Percentiles rank a stretch among this genome's conserved stretches.
Evolutionary conservation across 2,888 invertebrate species (phyloP).

Genomic region (Heteromurus nitidus): DNA sequence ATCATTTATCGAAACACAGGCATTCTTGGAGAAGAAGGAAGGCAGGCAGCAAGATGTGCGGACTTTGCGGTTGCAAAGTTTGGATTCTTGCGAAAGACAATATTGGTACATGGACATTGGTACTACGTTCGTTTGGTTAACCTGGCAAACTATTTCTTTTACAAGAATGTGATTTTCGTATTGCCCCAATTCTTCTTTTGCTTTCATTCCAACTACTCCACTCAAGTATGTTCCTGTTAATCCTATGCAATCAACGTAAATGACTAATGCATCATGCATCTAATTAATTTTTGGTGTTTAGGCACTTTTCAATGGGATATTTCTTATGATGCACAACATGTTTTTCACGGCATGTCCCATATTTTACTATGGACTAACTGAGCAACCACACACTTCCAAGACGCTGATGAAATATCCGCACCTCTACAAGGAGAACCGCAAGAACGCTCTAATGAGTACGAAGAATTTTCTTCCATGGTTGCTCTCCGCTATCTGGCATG

Average conservation of each 20-base stretch:
- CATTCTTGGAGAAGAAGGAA: conserved; percentile 79
- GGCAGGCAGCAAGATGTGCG: conserved; percentile 79
- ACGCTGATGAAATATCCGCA: conserved; percentile 80
- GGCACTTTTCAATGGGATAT: conserved; percentile 74
- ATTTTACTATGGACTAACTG: conserved; percentile 84
- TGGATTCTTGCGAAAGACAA: conserved; percentile 83
- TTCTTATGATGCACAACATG: conserved; percentile 85
- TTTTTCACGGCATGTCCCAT: conserved; percentile 86
- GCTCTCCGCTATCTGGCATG: conserved; percentile 80
- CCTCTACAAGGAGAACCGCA: conserved; percentile 81
- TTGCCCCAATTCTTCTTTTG: conserved; percentile 79
- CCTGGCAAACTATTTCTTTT: conserved; percentile 89
- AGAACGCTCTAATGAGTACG: conserved; percentile 82
- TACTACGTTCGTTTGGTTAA: conserved; percentile 85
- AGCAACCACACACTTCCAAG: conserved; percentile 81
- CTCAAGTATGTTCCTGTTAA: conserved; percentile 76
- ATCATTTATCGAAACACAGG: too few relatives aligned
- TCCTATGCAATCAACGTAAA: too few relatives aligned
- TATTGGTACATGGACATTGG: conserved; percentile 90
- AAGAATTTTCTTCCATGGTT: conserved; percentile 81
- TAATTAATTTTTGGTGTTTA: too few relatives aligned
- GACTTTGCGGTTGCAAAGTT: conserved; percentile 93
- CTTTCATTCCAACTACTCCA: conserved; percentile 77
- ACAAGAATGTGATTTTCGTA: conserved; percentile 88
- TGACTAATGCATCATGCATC: too few relatives aligned